phyloP scores from a whole-genome alignment of 2,113 vertebrate genomes.

The Monarcha castaneiventris region DNA sequence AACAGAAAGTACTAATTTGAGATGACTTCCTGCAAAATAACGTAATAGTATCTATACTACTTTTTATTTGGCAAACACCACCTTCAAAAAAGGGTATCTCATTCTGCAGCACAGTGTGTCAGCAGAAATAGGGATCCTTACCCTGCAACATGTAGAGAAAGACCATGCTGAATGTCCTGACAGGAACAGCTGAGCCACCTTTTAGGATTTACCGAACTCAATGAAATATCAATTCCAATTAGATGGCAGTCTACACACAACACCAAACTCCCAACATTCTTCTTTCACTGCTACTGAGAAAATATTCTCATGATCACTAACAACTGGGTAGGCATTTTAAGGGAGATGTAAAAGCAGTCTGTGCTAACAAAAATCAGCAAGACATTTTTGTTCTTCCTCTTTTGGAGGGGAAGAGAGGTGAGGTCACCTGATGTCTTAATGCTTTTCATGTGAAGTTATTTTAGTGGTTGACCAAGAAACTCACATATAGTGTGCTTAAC shows the following conservation, averaged over 20 bases:
- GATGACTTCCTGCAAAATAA: not conserved
- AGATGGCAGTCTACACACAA: not conserved
- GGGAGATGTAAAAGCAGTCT: not conserved
- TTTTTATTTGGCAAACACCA: not conserved
- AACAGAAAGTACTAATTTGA: not conserved
- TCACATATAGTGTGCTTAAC: not conserved
- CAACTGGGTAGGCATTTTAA: not conserved
- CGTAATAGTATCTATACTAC: not conserved
- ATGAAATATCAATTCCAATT: not conserved
- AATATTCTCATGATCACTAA: not conserved
- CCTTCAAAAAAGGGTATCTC: not conserved
- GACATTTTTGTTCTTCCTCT: not conserved
- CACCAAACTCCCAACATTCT: not conserved
- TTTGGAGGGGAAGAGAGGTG: not conserved
- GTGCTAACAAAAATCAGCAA: not conserved
- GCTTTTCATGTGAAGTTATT: not conserved
- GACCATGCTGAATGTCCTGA: not conserved
- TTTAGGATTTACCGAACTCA: not conserved
- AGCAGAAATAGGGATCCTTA: not conserved
- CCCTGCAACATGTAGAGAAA: not conserved
- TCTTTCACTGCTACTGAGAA: not conserved
- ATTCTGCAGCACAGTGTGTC: not conserved
- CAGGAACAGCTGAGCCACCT: not conserved
- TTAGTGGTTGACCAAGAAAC: not conserved
- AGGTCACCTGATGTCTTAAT: not conserved